Evolutionary conservation across 37 sponge, comb jelly and placozoan species (phyloP).

Genomic region (Bolinopsis microptera): DNA sequence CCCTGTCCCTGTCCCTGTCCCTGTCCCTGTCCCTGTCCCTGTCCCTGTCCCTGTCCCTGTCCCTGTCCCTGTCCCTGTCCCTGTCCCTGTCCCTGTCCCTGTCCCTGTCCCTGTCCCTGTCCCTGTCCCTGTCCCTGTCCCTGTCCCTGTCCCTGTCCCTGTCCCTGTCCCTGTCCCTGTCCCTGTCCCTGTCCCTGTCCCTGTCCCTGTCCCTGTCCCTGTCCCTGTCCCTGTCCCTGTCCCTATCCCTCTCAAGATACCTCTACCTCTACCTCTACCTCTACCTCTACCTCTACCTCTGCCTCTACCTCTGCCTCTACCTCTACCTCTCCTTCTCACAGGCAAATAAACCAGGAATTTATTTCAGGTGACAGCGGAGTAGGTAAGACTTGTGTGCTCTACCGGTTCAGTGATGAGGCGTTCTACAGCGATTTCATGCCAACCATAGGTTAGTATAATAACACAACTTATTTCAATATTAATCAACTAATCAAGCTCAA

Average conservation of each 20-base stretch:
- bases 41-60: neutral
- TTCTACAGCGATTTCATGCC: conserved; percentile 50
- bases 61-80: neutral
- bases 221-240: neutral
- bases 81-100: neutral
- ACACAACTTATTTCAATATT: too few species aligned
- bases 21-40: neutral
- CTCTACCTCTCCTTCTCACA: too few species aligned
- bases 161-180: neutral
- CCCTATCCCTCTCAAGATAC: too few species aligned
- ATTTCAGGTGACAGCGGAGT: conserved; percentile 31
- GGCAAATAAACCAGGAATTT: too few species aligned
- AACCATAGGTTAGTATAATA: neutral
- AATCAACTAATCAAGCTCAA: neutral
- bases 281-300: too few species aligned
- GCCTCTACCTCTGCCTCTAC: too few species aligned
- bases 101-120: neutral
- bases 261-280: too few species aligned
- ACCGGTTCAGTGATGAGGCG: conserved; percentile 14
- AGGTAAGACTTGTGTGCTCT: neutral
- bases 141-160: neutral
- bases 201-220: neutral
- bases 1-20: neutral
- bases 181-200: neutral
- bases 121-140: neutral